Evolutionary conservation across 2,797 vertebrate species (phyloP), one percentile per base, ranked within the genome.

Genomic region (Nothura maculosa): DNA sequence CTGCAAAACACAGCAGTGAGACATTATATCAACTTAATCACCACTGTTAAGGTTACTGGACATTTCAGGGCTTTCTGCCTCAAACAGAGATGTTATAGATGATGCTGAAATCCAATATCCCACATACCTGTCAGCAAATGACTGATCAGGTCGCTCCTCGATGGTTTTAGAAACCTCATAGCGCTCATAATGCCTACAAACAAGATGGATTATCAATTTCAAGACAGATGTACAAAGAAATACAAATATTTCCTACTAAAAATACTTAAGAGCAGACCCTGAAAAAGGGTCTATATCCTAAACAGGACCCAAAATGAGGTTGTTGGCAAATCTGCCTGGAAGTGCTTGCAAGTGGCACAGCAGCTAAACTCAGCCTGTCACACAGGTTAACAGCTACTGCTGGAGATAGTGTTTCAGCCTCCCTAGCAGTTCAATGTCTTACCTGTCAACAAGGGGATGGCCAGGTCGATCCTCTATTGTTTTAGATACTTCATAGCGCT

Each of bases 381-480:
- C 55, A 84, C 52, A 36, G 8, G 18, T 45, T 73, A 61, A 70
- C 38, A n/a, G 3, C 43, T 76, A 50, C 10, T 70, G 42, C 6
- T 75, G 48, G 77, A 75, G 22, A 38, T 61, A 30, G 81, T 45
- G 30, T 63, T 75, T 82, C 30, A 58, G 19, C 10, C n/a, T 79
- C 55, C 4, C 1, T 60, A 78, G 50, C 9, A 2, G 90, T 28
- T 36, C 40, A 32, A 52, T 25, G 47, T 83, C 30, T 94, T 85
- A 98, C 98, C 97, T 98, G 94, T 98, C 97, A 87, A 93, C 36
- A 34, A 82, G 52, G 74, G 97, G 96, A 92, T 92, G 95, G n/a
- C 92, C 95, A 87, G 73, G 52, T 90, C 52, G 74, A 42, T 96
- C 85, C 32, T 96, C 92, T 85, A 61, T 82, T 73, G 75, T 92